Base-by-base conservation (phyloP, 2,113 vertebrate genomes). In the Takifugu flavidus region DNA sequence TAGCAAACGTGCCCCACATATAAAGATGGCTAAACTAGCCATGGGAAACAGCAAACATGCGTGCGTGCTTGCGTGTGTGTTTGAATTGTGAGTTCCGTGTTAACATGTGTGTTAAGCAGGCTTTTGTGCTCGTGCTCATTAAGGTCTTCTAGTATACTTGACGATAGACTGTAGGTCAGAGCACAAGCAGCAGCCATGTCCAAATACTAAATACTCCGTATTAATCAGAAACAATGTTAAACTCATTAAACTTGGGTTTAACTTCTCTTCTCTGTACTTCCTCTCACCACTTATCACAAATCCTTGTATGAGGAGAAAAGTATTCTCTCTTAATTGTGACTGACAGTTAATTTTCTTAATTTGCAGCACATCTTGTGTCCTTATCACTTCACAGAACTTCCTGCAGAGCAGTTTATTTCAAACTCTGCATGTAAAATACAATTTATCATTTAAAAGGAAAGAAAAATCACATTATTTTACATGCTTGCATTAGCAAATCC, bases 1-100 rank as follows among this genome's bases (percentile, higher is more conserved):
- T 87, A 81, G 82, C 80, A 83, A 87, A 89, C 86, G 89, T 89
- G 89, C 83, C 74, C 74, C 79, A 86, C 89, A 89, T 90, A 78
- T 87, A 86, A 87, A 88, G 86, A 77, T 75, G 77, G 75, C 74
- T 74, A 65, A 84, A 88, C 80, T 77, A 78, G 78, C 80, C 80
- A 87, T 77, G 73, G 82, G 70, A 84, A 82, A 78, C 71, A 70
- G 62, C 28, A 70, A 55, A n/a, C 62, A 65, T 66, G 78, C 66
- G 54, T 53, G 49, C 39, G 29, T 28, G 25, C 49, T 45, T 60
- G 70, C 59, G 62, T 53, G n/a, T 56, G 55, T 57, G 56, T 67
- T 43, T 59, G 56, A 26, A 59, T 65, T 78, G 64, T 69, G 62
- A 56, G 65, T 65, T 67, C 51, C 52, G 27, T 82, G 77, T 82